Percentiles rank a stretch among this genome's conserved stretches.
These are phyloP conservation scores for Nibea albiflora DNA, from an alignment of 2,113 vertebrate species.

Conservation along the genomic window DNA sequence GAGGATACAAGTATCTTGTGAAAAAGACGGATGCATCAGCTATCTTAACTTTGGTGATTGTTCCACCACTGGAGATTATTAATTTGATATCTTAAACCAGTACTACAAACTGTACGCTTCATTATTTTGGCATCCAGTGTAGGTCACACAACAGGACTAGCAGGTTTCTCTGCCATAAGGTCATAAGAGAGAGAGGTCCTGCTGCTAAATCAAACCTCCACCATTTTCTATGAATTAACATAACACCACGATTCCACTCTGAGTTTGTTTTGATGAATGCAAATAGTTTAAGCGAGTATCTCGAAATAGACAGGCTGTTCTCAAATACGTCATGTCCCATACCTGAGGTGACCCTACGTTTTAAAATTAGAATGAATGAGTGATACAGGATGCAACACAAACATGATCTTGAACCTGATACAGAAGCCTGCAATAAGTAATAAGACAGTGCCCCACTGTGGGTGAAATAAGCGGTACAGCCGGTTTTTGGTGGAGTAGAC, in stretches of 20 bases:
- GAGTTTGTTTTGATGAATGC: not conserved
- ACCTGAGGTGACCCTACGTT: not conserved
- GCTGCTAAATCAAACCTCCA: too few species aligned
- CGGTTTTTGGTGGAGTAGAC: not conserved
- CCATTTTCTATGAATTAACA: not conserved
- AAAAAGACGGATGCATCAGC: too few species aligned
- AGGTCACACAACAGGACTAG: not conserved
- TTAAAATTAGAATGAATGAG: not conserved
- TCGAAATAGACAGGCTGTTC: not conserved
- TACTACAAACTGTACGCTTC: not conserved
- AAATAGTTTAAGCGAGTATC: not conserved
- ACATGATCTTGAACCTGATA: not conserved
- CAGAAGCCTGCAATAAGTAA: not conserved
- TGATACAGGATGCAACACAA: not conserved
- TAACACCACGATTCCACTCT: not conserved
- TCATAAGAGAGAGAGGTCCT: too few species aligned
- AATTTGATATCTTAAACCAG: too few species aligned
- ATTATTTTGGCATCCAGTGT: not conserved
- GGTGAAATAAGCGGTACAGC: not conserved
- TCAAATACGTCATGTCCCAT: not conserved
- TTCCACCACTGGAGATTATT: not conserved
- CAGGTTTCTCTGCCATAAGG: not conserved
- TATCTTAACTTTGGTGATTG: not conserved
- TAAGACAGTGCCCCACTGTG: slow-evolving; percentile 49
- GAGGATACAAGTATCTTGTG: too few species aligned